Evolutionary conservation across 23 tunicate species (phyloP), one percentile per base, ranked within the genome.

Genomic region (Clavelina lepadiformis): DNA sequence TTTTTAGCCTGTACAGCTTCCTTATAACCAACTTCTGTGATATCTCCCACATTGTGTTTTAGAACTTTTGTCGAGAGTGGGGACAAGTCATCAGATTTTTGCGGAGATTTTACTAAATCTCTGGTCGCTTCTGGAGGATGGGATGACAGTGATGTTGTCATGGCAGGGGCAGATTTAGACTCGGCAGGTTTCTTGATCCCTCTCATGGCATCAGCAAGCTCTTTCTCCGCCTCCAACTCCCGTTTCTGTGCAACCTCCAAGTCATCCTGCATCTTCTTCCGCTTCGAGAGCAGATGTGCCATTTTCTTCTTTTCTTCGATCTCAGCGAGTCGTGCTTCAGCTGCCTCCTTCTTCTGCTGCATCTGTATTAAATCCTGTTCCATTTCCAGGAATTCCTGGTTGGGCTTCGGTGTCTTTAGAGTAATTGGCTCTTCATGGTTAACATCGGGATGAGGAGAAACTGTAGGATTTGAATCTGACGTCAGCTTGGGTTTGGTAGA

Each of bases 131-230:
- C n/a, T n/a, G n/a, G n/a, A n/a, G n/a, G n/a, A n/a, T n/a, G n/a
- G n/a, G n/a, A n/a, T n/a, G n/a, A n/a, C n/a, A n/a, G n/a, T n/a
- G n/a, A n/a, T n/a, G n/a, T n/a, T n/a, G n/a, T n/a, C n/a, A n/a
- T n/a, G n/a, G n/a, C n/a, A n/a, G n/a, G n/a, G n/a, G n/a, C n/a
- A n/a, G n/a, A n/a, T n/a, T n/a, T n/a, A n/a, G n/a, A n/a, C n/a
- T n/a, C n/a, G n/a, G n/a, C n/a, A n/a, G n/a, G n/a, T n/a, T n/a
- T n/a, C 68, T 63, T 63, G 24, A n/a, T 29, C 6, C 28, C 73
- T 50, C 95, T 56, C 95, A 79, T 80, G 33, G 73, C 36, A 3
- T 33, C 71, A 7, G 87, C 96, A 38, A 79, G 77, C 3, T 88
- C 81, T 1, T 68, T 66, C 51, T 88, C 74, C 0, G 82, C 87